phyloP scores from a whole-genome alignment of 2,797 vertebrate species.

The Yasuhikotakia modesta region DNA sequence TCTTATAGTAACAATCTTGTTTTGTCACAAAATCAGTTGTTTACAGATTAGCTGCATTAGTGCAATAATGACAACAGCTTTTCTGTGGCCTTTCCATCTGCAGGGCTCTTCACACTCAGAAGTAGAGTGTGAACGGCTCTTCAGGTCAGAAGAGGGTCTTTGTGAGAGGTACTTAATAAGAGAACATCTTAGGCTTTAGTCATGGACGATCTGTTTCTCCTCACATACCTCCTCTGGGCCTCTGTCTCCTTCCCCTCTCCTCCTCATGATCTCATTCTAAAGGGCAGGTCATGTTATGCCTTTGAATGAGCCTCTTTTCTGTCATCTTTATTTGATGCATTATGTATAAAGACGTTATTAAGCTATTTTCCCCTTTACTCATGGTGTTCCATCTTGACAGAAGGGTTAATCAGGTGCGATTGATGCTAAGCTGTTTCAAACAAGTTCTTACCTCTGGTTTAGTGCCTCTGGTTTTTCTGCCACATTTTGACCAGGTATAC shows the following conservation, averaged over 20 bases:
- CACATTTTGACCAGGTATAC: slow-evolving; percentile 2
- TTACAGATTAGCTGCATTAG: slow-evolving; percentile 1
- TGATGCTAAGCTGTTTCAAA: slow-evolving; percentile 40
- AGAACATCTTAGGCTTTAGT: slow-evolving; percentile 49
- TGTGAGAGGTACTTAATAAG: slow-evolving; percentile 70
- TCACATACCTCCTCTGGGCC: background rate
- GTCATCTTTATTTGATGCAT: slow-evolving; percentile 71
- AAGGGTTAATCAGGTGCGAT: slow-evolving; percentile 57
- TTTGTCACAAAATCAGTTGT: background rate
- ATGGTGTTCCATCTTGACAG: slow-evolving; percentile 50
- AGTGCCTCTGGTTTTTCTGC: background rate
- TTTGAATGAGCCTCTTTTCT: slow-evolving; percentile 71
- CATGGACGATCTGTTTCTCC: slow-evolving; percentile 18
- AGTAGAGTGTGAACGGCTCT: slow-evolving; percentile 69
- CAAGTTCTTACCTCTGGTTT: background rate
- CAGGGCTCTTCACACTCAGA: slow-evolving; percentile 63
- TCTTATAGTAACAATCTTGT: background rate
- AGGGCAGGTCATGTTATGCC: slow-evolving; percentile 70
- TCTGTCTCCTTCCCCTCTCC: slow-evolving; percentile 3
- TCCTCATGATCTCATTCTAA: background rate
- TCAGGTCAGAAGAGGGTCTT: slow-evolving; percentile 57
- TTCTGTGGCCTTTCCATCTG: slow-evolving; percentile 34
- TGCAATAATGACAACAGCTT: background rate
- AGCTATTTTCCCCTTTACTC: slow-evolving; percentile 54
- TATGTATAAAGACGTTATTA: slow-evolving; percentile 73